Percentiles rank a stretch among this genome's conserved stretches.
phyloP scores from a whole-genome alignment of 2,888 invertebrate species.

The Catonia carolina region DNA sequence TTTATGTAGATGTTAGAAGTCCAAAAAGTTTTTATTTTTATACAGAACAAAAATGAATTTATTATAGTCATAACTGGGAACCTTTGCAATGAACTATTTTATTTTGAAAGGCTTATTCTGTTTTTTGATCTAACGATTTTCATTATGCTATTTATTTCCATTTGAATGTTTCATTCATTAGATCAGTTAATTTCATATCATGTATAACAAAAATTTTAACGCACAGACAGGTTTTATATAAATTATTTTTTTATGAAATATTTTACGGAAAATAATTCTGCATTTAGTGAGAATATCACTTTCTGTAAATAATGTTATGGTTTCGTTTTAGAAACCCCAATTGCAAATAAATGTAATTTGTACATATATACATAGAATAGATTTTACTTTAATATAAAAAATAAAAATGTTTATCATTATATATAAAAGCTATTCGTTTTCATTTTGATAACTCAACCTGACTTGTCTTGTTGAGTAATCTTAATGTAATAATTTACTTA shows the following conservation, averaged over 20 bases:
- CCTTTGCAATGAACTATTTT: conserved; percentile 26
- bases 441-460: too few species aligned
- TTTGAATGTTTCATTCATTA: too few species aligned
- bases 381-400: too few species aligned
- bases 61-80: conserved; percentile 20
- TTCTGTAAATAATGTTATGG: conserved; percentile 5
- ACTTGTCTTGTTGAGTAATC: too few species aligned
- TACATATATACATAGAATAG: not conserved
- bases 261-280: not conserved
- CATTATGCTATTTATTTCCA: not conserved
- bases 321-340: conserved; percentile 7
- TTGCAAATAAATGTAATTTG: conserved; percentile 9
- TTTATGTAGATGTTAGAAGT: not conserved
- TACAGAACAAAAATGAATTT: not conserved
- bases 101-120: not conserved
- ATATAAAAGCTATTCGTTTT: too few species aligned
- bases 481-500: too few species aligned
- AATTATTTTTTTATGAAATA: conserved; percentile 4
- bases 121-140: not conserved
- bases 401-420: too few species aligned
- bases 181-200: conserved; percentile 3
- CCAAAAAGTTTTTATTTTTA: not conserved
- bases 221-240: conserved; percentile 8
- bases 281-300: not conserved
- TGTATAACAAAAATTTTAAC: not conserved